Evolutionary conservation across 2,797 vertebrate genomes (phyloP).

Genomic region (Pteronotus mesoamericanus): DNA sequence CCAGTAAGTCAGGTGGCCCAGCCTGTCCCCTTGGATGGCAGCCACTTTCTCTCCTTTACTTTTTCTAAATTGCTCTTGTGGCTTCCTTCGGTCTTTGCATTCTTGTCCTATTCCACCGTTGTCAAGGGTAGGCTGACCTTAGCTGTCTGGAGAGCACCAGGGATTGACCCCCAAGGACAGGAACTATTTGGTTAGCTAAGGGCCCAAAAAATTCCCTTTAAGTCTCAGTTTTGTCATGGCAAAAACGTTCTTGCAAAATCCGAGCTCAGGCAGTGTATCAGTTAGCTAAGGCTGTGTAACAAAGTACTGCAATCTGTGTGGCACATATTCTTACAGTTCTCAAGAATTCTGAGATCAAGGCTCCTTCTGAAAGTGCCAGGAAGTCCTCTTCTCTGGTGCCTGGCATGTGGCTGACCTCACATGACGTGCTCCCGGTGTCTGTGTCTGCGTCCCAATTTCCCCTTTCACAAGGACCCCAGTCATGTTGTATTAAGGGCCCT

Average conservation of each 20-base stretch:
- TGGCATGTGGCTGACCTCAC: neutral
- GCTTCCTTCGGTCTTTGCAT: neutral
- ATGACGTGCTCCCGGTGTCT: rapidly evolving
- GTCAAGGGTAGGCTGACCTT: neutral
- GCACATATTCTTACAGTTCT: neutral
- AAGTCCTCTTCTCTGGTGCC: too few species aligned
- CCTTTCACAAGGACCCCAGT: neutral
- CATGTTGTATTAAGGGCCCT: neutral
- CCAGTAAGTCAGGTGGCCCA: conserved; percentile 88
- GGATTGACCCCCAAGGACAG: neutral
- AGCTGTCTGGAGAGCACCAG: neutral
- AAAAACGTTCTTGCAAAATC: neutral
- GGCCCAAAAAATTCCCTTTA: neutral
- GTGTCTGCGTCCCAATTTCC: too few species aligned
- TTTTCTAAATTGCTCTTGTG: rapidly evolving
- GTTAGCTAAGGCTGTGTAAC: neutral
- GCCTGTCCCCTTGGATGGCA: neutral
- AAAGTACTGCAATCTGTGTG: neutral
- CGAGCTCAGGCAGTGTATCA: neutral
- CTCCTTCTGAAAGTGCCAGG: neutral
- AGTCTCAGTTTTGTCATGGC: neutral
- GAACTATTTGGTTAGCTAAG: neutral
- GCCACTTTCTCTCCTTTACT: neutral
- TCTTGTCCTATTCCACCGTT: neutral
- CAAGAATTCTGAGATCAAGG: neutral